Evolutionary conservation across 2,113 vertebrate species (phyloP), one percentile per base, ranked within the genome.

Genomic region (Danionella cerebrum): DNA sequence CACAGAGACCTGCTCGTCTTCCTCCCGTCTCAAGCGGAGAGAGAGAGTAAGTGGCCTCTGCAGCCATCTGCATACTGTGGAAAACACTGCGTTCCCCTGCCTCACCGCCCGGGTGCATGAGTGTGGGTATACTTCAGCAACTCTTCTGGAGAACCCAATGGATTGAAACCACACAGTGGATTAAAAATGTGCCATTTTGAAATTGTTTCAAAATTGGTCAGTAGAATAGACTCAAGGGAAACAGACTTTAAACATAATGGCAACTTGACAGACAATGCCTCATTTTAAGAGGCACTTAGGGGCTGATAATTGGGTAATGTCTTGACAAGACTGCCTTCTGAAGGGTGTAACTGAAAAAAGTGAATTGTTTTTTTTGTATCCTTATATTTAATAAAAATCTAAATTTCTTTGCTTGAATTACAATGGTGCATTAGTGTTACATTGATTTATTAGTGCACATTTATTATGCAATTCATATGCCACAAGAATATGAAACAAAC

Each of bases 271-370:
- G 73, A 75, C 73, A 75, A 69, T 24, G 52, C 31, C 33, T 53
- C 73, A 71, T 71, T 60, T 63, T 71, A 75, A 71, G 69, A 75
- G 73, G 68, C 69, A 75, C 73, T 75, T 75, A 75, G 67, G 69
- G 71, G 64, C 41, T 33, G 71, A 71, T 67, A 71, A 55, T 45
- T 53, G 64, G 71, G 73, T 67, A 67, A 70, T 48, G 73, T 71
- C 73, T 64, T 68, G 38, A 31, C 35, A 31, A 41, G 8, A 29
- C 9, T 19, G 54, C 54, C 55, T 63, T 67, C 50, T 71, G 68
- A 71, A 51, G 73, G 41, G 69, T n/a, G n/a, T n/a, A n/a, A n/a
- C n/a, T n/a, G n/a, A n/a, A n/a, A n/a, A n/a, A n/a, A n/a, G n/a
- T n/a, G n/a, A n/a, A n/a, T n/a, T n/a, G n/a, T n/a, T n/a, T n/a